phyloP scores from a whole-genome alignment of 1,140 invertebrate genomes.

The Bombus picipes region DNA sequence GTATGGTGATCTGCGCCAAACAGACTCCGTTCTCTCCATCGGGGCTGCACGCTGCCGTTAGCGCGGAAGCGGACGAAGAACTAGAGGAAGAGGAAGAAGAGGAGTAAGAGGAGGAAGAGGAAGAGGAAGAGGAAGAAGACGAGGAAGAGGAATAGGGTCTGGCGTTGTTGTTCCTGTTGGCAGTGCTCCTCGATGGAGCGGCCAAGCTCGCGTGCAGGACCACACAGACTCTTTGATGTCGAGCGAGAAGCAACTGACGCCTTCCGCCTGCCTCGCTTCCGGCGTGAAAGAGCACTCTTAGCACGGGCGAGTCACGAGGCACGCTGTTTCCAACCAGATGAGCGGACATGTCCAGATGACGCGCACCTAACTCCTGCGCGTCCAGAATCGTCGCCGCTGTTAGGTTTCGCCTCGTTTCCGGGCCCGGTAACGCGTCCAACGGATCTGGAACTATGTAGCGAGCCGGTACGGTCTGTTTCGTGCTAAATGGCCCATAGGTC shows the following conservation, averaged over 20 bases:
- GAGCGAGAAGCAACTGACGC: conserved; percentile 81
- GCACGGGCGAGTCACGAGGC: conserved; percentile 91
- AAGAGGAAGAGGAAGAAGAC: conserved; percentile 38
- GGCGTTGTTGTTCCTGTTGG: conserved; percentile 36
- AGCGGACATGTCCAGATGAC: conserved; percentile 93
- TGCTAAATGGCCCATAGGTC: conserved; percentile 95
- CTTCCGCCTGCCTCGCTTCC: conserved; percentile 89
- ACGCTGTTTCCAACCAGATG: conserved; percentile 93
- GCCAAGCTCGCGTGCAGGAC: conserved; percentile 87
- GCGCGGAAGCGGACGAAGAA: conserved; percentile 74
- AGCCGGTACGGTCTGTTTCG: conserved; percentile 95
- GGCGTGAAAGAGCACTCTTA: conserved; percentile 94
- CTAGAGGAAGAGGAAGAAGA: conserved; percentile 71
- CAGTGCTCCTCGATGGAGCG: conserved; percentile 44
- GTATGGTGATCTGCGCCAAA: conserved; percentile 91
- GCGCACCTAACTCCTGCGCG: conserved; percentile 87
- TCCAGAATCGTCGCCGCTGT: conserved; percentile 81
- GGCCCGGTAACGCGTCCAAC: conserved; percentile 82
- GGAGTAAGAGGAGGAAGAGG: conserved; percentile 32
- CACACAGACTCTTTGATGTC: conserved; percentile 88
- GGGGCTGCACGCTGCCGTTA: conserved; percentile 93
- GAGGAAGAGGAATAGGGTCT: conserved; percentile 54
- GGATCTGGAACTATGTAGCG: conserved; percentile 93
- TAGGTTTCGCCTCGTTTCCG: conserved; percentile 71
- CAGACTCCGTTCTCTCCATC: conserved; percentile 95